Evolutionary conservation across 2,797 vertebrate genomes (phyloP).

Genomic region (Nannoperca australis): DNA sequence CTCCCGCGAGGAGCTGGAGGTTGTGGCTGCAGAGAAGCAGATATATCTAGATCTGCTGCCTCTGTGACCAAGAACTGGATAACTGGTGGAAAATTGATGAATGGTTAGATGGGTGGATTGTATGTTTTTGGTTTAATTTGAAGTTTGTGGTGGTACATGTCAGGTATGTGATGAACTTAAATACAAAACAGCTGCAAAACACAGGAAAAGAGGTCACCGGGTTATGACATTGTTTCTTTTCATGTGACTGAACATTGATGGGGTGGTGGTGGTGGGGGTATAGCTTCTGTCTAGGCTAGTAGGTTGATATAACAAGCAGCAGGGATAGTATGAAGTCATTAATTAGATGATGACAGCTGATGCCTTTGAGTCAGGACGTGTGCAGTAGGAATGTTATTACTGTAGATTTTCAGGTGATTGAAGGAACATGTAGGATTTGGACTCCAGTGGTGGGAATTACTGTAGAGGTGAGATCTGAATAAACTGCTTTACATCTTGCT

Average conservation of each 20-base stretch:
- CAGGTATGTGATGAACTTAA: no score
- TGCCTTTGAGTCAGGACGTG: slow-evolving; percentile 22
- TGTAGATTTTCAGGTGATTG: slow-evolving; percentile 22
- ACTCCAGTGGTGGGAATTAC: slow-evolving; percentile 7
- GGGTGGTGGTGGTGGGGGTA: background rate
- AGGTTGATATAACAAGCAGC: slow-evolving; percentile 30
- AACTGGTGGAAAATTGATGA: background rate
- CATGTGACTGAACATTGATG: background rate
- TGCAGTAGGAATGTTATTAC: slow-evolving; percentile 24
- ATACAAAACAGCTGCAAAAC: background rate
- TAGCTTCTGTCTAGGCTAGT: background rate
- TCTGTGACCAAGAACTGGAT: slow-evolving; percentile 17
- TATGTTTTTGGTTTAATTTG: slow-evolving; percentile 6
- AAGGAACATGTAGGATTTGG: slow-evolving; percentile 22
- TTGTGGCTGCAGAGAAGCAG: background rate
- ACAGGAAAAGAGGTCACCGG: background rate
- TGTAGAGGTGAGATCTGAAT: slow-evolving; percentile 24
- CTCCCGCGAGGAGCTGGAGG: background rate
- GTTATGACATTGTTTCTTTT: background rate
- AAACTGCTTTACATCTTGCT: slow-evolving; percentile 9
- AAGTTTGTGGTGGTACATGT: background rate
- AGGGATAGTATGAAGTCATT: slow-evolving; percentile 40
- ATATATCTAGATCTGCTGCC: slow-evolving; percentile 22
- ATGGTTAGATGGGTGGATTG: background rate
- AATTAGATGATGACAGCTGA: slow-evolving; percentile 48